Base-by-base conservation (phyloP, 2,888 invertebrate species). In the Leptinotarsa haldemani region DNA sequence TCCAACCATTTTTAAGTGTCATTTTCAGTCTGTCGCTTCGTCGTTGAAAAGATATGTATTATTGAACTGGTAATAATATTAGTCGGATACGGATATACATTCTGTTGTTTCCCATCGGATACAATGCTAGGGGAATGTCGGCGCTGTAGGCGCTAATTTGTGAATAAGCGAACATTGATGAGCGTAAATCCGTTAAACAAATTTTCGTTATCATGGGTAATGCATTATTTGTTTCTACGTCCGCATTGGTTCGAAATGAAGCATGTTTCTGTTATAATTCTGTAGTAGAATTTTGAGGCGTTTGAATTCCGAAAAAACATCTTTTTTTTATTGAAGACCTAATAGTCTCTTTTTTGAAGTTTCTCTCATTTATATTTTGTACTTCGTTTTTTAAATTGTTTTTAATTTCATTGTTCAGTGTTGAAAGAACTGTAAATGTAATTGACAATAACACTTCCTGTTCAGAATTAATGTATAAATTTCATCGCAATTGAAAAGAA, bases 121-220 rank as follows among this genome's bases (percentile, higher is more conserved):
- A 74, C 70, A 71, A 74, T 74, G 53, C 22, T 50, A 74, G 53
- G 61, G 53, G 46, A 52, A 46, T 47, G 67, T 47, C 66, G 65
- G 65, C 65, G 69, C 71, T 71, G 69, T 46, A 48, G 74, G 68
- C 71, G 71, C 65, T 74, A 74, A 74, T 74, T 70, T 74, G 67
- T 52, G 70, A 70, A 68, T 74, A 68, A 71, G 74, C 74, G 74
- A 46, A 70, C 46, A 68, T 68, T 67, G 65, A 71, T 69, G 64
- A 74, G 64, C 67, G 70, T 64, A 56, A 70, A 71, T 71, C 65
- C 30, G 63, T 48, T 69, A 40, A 22, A 52, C 63, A 63, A 63
- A 69, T 61, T 61, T 18, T 48, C 18, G 25, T 63, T 50, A 25
- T 50, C 22, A 25, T 65, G 1, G 12, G 22, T 13, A 22, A 48